A percentile compares a stretch with the other conserved stretches of the same genome.
phyloP scores from a whole-genome alignment of 2,113 vertebrate genomes.

The Esox niger region DNA sequence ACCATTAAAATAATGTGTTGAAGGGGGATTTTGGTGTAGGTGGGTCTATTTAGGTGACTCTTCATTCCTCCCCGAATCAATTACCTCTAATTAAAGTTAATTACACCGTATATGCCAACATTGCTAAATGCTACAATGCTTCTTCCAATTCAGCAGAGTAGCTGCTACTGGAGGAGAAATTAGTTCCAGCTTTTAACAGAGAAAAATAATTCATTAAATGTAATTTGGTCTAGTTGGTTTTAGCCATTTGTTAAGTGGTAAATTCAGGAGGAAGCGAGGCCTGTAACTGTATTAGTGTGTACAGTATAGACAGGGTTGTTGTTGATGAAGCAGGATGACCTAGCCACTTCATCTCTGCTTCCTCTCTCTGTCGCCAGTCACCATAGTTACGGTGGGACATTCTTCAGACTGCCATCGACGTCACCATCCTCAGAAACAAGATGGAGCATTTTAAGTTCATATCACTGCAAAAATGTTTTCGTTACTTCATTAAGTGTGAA shows the following conservation, averaged over 20 bases:
- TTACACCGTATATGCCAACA: constrained; percentile 26
- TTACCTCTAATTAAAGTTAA: constrained; percentile 27
- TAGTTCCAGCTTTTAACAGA: constrained; percentile 23
- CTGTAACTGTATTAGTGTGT: neutral
- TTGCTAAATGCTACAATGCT: constrained; percentile 17
- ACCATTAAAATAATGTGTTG: neutral
- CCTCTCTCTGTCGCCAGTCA: constrained; percentile 19
- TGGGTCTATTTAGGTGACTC: constrained; percentile 3
- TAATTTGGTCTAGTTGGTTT: neutral
- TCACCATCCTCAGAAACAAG: neutral
- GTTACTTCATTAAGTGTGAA: constrained; percentile 12
- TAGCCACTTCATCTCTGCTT: constrained; percentile 6
- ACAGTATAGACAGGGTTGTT: neutral
- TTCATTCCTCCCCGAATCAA: constrained; percentile 24
- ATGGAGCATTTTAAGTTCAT: neutral
- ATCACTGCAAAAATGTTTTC: neutral
- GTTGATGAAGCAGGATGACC: constrained; percentile 8
- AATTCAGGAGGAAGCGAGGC: neutral
- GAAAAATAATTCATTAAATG: constrained; percentile 21
- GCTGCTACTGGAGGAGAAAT: constrained; percentile 22
- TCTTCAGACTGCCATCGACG: constrained; percentile 10
- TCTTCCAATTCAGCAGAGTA: constrained; percentile 26
- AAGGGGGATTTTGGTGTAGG: neutral
- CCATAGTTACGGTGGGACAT: constrained; percentile 24
- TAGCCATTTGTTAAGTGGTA: neutral